Conservation (phyloP, 2,888 invertebrate genomes). For the Crocallis elinguaria region DNA sequence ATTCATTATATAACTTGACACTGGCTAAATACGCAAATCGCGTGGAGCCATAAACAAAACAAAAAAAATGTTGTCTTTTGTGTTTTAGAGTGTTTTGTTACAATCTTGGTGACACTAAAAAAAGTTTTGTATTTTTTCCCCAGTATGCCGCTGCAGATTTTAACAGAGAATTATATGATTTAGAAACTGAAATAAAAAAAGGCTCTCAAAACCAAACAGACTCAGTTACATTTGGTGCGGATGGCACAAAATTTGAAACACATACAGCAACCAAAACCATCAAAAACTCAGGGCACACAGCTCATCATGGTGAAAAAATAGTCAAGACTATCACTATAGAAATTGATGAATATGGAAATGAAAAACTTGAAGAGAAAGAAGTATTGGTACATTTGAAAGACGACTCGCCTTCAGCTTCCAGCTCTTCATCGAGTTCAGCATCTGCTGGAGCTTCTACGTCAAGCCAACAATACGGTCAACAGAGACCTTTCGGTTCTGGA, state of each 20-base stretch:
- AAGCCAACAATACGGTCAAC: neutral
- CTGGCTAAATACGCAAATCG: too few species aligned
- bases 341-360: conserved; percentile 52
- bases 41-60: too few species aligned
- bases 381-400: conserved; percentile 48
- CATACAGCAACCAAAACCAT: neutral
- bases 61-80: too few species aligned
- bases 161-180: conserved; percentile 21
- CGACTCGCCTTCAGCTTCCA: conserved; percentile 9
- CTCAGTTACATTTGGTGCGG: neutral
- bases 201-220: neutral
- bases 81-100: too few species aligned
- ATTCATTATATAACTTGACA: too few species aligned
- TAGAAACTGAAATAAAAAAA: neutral
- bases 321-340: conserved; percentile 49
- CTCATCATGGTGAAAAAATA: conserved; percentile 40
- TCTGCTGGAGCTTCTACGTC: conserved; percentile 15
- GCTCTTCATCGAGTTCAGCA: conserved; percentile 14
- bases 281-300: neutral
- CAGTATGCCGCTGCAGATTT: conserved; percentile 58
- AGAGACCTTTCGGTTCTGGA: neutral
- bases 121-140: conserved; percentile 26
- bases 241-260: conserved; percentile 2
- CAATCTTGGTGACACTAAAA: too few species aligned
- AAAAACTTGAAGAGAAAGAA: conserved; percentile 61